phyloP scores from a whole-genome alignment of 2,888 invertebrate genomes.

The Catocala sponsa region DNA sequence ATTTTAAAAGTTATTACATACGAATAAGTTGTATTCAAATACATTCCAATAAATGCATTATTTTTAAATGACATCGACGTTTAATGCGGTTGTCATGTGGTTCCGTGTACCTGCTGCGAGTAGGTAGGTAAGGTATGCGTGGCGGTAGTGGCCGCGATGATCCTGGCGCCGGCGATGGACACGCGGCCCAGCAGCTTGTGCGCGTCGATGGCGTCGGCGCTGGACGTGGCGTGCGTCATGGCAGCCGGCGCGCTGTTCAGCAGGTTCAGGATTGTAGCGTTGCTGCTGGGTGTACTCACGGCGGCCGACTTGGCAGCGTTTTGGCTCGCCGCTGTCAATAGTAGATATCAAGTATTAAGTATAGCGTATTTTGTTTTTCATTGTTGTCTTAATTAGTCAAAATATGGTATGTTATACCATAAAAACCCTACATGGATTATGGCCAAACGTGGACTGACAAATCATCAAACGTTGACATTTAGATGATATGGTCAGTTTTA shows the following conservation, averaged over 20 bases:
- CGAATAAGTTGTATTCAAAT: no score
- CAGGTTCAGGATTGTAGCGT: constrained; percentile 93
- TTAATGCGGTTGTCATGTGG: no score
- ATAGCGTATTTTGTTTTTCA: no score
- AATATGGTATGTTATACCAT: no score
- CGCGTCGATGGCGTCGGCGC: constrained; percentile 59
- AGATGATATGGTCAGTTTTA: no score
- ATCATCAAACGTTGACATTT: no score
- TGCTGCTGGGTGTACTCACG: constrained; percentile 86
- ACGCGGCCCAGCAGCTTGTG: constrained; percentile 86
- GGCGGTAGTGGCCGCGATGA: constrained; percentile 74
- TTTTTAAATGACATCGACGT: no score
- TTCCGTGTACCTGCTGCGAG: constrained; percentile 65
- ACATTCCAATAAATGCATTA: no score
- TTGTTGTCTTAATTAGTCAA: no score
- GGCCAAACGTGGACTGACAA: no score
- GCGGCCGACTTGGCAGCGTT: constrained; percentile 82
- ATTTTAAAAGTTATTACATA: no score
- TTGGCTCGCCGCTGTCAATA: constrained; percentile 72
- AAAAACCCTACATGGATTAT: no score
- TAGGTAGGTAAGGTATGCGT: constrained; percentile 76
- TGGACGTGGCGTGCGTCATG: constrained; percentile 88
- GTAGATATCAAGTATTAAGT: background rate
- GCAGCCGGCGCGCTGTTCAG: constrained; percentile 93
- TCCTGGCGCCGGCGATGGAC: constrained; percentile 85